These are phyloP conservation scores for Dasyornis broadbenti DNA, from an alignment of 2,113 vertebrate species.

Conservation along the genomic window DNA sequence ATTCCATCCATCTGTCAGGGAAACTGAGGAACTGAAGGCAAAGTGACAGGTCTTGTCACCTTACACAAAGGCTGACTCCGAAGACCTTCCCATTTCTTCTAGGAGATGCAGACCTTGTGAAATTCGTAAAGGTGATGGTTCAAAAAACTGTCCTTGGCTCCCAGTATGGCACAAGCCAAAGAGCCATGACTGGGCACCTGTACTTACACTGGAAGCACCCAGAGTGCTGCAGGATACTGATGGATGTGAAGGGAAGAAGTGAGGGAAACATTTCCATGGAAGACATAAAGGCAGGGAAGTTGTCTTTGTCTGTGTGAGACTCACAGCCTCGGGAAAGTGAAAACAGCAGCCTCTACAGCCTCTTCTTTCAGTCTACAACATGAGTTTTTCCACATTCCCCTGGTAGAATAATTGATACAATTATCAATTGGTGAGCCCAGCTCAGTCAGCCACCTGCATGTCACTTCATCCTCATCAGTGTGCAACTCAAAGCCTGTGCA, in stretches of 20 bases:
- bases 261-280: not conserved
- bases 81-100: not conserved
- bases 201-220: not conserved
- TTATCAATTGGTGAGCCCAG: not conserved
- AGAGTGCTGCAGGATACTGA: not conserved
- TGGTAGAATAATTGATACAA: not conserved
- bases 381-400: not conserved
- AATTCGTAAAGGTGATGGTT: not conserved
- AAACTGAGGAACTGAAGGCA: not conserved
- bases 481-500: not conserved
- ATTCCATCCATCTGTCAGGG: not conserved
- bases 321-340: not conserved
- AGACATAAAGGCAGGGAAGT: not conserved
- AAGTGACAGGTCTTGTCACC: not conserved
- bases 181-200: not conserved
- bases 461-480: not conserved
- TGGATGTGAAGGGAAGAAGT: not conserved
- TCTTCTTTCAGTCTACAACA: not conserved
- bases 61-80: too few relatives aligned
- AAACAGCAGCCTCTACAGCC: not conserved
- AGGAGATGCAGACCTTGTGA: rapidly evolving
- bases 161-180: not conserved
- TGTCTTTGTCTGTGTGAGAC: not conserved
- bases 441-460: not conserved
- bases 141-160: not conserved